phyloP scores from a whole-genome alignment of 2,797 vertebrate species.

The Amniataba percoides region DNA sequence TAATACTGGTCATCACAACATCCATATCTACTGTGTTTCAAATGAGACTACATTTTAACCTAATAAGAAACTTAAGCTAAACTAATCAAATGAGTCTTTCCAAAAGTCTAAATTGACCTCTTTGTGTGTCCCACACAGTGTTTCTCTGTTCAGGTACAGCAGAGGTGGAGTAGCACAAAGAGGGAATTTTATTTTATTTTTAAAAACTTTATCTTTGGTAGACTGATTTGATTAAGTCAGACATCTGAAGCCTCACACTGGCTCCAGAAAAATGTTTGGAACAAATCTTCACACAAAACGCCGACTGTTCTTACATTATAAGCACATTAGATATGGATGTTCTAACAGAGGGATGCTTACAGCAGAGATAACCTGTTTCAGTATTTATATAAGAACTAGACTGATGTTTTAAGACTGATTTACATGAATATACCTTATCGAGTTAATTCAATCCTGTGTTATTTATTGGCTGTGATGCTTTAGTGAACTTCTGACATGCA shows the following conservation, averaged over 20 bases:
- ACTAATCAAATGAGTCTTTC: neutral
- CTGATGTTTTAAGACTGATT: neutral
- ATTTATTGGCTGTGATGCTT: neutral
- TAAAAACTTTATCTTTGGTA: neutral
- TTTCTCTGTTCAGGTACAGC: conserved; percentile 2
- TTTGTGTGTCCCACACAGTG: neutral
- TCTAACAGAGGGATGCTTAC: neutral
- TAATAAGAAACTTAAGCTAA: neutral
- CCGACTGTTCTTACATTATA: neutral
- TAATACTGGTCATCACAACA: neutral
- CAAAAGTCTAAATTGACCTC: neutral
- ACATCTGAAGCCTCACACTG: neutral
- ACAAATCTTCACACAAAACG: neutral
- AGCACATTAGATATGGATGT: neutral
- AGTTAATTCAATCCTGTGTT: neutral
- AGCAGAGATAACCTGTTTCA: neutral
- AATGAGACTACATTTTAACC: neutral
- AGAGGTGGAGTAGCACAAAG: neutral
- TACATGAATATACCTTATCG: neutral
- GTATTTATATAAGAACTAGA: neutral
- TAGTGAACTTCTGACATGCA: no score
- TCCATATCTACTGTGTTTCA: neutral
- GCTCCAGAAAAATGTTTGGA: neutral
- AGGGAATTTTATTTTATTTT: neutral
- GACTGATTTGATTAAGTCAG: neutral